Evolutionary conservation across 2,113 vertebrate species (phyloP), one percentile per base, ranked within the genome.

Genomic region (Candoia aspera): DNA sequence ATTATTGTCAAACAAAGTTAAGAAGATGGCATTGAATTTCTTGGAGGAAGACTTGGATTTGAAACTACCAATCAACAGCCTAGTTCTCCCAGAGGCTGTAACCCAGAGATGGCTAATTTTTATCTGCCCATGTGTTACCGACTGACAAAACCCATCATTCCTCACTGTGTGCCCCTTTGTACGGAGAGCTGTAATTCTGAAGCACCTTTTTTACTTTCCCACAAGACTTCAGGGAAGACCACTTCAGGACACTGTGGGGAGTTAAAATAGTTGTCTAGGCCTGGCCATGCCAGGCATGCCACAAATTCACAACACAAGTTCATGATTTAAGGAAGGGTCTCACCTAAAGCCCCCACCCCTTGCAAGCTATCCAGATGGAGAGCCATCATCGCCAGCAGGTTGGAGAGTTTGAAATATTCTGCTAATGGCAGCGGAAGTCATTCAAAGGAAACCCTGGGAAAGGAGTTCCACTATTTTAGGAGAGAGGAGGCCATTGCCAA

Each of bases 401-500:
- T 49, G 37, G 33, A 33, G 6, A 37, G 6, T 26, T 10, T 90
- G 33, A 68, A 84, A 68, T 96, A 92, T 92, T 93, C 9, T 1
- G 92, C 62, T 94, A 53, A 24, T 3, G 84, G 92, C 94, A 8
- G 21, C 8, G 6, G 68, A 19, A 37, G 8, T 19, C 68, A 19
- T 15, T 37, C 19, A 0, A 0, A 86, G 90, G 88, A 88, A 12
- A 54, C 62, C 83, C 33, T 10, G 54, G 49, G 91, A 87, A 92
- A 94, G 94, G 91, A 93, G 89, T 93, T 90, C 0, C 84, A 89
- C 90, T 97, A 91, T 96, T 97, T 95, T 94, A 90, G 93, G 96
- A 94, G 79, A 54, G 60, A 21, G 8, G 2, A 93, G 84, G 42
- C 92, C 57, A 92, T 88, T 85, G 86, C 92, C 94, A 95, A 93